Percentiles rank a stretch among this genome's conserved stretches.
Evolutionary conservation across 2,797 vertebrate genomes (phyloP).

Genomic region (Bradypus variegatus): DNA sequence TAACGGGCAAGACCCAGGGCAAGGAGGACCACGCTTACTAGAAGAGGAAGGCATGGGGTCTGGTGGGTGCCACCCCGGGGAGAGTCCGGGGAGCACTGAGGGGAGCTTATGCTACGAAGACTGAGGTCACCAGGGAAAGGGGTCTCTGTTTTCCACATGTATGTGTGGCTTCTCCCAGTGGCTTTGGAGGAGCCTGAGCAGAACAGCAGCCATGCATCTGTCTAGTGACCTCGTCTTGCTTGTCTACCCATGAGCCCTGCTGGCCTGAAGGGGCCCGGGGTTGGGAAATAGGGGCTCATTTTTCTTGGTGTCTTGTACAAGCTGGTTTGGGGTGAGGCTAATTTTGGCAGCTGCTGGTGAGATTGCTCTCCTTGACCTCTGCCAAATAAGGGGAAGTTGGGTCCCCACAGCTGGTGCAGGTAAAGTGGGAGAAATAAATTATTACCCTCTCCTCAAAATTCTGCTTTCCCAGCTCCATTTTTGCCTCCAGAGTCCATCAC

Average conservation of each 20-base stretch:
- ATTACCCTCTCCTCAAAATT: background rate
- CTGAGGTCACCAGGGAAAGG: background rate
- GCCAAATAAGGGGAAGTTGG: background rate
- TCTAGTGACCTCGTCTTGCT: background rate
- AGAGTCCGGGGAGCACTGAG: background rate
- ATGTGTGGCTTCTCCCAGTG: background rate
- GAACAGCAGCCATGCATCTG: background rate
- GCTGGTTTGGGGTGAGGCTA: background rate
- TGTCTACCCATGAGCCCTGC: too few species aligned
- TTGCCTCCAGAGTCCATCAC: background rate
- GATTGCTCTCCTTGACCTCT: background rate
- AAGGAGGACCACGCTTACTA: background rate
- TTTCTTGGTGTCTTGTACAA: background rate
- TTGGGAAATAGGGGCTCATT: background rate
- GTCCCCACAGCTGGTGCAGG: background rate
- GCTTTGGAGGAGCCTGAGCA: background rate
- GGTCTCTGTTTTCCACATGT: background rate
- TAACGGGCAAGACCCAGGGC: background rate
- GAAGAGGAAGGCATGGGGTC: accelerated
- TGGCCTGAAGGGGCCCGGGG: background rate
- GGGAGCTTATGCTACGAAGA: background rate
- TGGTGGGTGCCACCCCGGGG: too few species aligned
- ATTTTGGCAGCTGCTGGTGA: background rate
- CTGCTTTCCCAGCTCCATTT: background rate
- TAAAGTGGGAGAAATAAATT: background rate